Base-by-base conservation (phyloP, 2,797 vertebrate genomes). In the Mastacembelus armatus region DNA sequence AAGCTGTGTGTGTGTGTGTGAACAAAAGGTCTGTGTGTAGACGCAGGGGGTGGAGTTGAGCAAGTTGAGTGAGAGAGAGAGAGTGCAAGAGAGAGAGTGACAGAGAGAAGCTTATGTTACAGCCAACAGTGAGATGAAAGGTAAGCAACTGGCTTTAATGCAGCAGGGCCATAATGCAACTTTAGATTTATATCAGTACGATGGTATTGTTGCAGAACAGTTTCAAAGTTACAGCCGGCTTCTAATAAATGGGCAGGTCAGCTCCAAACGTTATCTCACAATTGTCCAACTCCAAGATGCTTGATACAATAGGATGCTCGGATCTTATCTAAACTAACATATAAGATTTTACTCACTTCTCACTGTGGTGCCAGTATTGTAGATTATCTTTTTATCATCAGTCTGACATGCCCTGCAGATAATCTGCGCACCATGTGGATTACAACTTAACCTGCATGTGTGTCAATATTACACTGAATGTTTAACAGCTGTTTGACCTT, bases 361-460 rank as follows among this genome's bases (percentile, higher is more conserved):
- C 4, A 8, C 24, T 5, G 1, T 40, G 18, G 22, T 71, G 26
- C 11, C 19, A 22, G 4, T 14, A 5, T 11, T 12, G 32, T 12
- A 9, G 2, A n/a, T 1, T n/a, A 32, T 24, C 27, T 43, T 48
- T 64, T 43, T 30, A 45, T 0, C 52, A 32, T 38, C 15, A 0
- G 15, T 12, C 19, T 8, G 30, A 38, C 19, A n/a, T 2, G 7
- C 58, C 39, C 45, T 59, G 32, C 15, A 42, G 48, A 63, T 52
- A 63, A 54, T 35, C 62, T 49, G 26, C 10, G 2, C 4, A 33
- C 8, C 1, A 0, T 19, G 2, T 11, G 21, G 45, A 10, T 67
- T 51, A 61, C 24, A 60, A 4, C 10, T 54, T 66, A 65, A 71
- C 52, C 24, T 2, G 6, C 5, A 50, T 22, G 30, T 27, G 24